Percentiles rank a stretch among this genome's conserved stretches.
Conservation (phyloP, 1,140 invertebrate species). For the Camponotus vicinus region DNA sequence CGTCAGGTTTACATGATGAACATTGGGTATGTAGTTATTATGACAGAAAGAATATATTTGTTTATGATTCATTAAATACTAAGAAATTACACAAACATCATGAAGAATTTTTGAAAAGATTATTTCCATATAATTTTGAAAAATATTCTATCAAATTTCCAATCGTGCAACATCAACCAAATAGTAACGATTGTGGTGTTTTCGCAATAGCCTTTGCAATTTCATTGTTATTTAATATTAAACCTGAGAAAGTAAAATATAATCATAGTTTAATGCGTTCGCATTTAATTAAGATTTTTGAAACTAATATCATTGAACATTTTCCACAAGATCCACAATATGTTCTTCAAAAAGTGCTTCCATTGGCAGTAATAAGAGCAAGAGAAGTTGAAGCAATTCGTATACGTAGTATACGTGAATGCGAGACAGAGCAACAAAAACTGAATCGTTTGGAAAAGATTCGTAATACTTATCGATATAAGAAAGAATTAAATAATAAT, state of each 20-base stretch:
- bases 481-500: too few species aligned
- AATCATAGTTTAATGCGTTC: neutral
- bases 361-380: neutral
- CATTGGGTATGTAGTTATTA: too few species aligned
- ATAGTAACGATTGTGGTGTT: neutral
- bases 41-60: too few species aligned
- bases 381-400: neutral
- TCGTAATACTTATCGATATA: too few species aligned
- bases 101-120: neutral
- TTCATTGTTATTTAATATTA: slow-evolving; percentile 7
- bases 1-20: too few species aligned
- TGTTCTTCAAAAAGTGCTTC: neutral
- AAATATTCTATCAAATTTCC: slow-evolving; percentile 20
- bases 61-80: neutral
- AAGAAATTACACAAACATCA: slow-evolving; percentile 6
- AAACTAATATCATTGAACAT: neutral
- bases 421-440: too few species aligned
- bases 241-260: slow-evolving; percentile 9
- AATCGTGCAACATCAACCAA: too few species aligned
- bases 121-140: slow-evolving; percentile 7
- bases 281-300: slow-evolving; percentile 10
- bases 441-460: too few species aligned
- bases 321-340: neutral
- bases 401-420: neutral
- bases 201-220: slow-evolving; percentile 22